Evolutionary conservation across 2,888 invertebrate species (phyloP).

Genomic region (Apomyelois bistriatella): DNA sequence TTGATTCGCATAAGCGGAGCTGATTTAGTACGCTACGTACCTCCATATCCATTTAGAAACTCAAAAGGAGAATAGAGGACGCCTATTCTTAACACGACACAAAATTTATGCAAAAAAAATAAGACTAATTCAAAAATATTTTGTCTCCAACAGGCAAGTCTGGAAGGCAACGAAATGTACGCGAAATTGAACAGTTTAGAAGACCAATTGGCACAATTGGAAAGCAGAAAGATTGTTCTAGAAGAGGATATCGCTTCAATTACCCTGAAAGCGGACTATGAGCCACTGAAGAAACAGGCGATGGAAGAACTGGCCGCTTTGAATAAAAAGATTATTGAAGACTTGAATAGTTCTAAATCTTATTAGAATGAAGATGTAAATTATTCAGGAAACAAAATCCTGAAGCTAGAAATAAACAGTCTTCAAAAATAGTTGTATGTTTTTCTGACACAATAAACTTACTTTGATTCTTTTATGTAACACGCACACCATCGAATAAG

Average conservation of each 20-base stretch:
- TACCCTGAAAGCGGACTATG: slow-evolving; percentile 84
- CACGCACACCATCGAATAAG: too few relatives aligned
- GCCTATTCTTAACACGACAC: too few relatives aligned
- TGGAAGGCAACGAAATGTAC: slow-evolving; percentile 86
- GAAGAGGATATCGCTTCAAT: slow-evolving; percentile 84
- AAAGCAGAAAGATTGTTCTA: slow-evolving; percentile 83
- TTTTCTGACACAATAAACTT: too few relatives aligned
- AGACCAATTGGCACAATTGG: slow-evolving; percentile 83
- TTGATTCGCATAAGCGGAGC: too few relatives aligned
- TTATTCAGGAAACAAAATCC: background rate
- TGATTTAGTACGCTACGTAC: too few relatives aligned
- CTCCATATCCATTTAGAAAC: too few relatives aligned
- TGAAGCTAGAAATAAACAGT: too few relatives aligned
- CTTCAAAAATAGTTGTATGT: too few relatives aligned
- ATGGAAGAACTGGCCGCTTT: slow-evolving; percentile 75
- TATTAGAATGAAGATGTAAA: slow-evolving; percentile 34
- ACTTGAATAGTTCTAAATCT: slow-evolving; percentile 54
- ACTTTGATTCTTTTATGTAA: too few relatives aligned
- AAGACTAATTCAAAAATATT: background rate
- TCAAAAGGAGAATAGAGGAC: too few relatives aligned
- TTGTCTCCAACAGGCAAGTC: slow-evolving; percentile 67
- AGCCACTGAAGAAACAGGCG: slow-evolving; percentile 80
- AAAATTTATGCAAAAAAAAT: too few relatives aligned
- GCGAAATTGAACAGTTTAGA: slow-evolving; percentile 84
- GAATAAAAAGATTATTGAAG: slow-evolving; percentile 77